These are phyloP conservation scores for Fukomys damarensis DNA, from an alignment of 2,113 vertebrate species.

Conservation along the genomic window DNA sequence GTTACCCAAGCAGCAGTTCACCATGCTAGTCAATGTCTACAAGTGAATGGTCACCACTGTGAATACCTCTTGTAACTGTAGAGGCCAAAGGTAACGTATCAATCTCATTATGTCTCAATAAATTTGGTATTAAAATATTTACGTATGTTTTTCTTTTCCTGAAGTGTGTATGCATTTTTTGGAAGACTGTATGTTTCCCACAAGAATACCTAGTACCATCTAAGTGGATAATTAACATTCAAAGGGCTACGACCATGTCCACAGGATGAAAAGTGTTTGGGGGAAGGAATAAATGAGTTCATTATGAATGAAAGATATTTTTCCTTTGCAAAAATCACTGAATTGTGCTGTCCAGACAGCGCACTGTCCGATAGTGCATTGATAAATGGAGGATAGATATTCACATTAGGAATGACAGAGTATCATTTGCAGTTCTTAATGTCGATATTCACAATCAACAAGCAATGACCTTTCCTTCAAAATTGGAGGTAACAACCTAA, in stretches of 20 bases:
- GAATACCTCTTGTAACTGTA: not conserved
- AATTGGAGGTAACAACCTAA: not conserved
- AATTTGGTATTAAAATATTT: not conserved
- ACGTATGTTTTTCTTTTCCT: not conserved
- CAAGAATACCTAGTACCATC: constrained; percentile 43
- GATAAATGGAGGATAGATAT: constrained; percentile 63
- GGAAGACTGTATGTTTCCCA: not conserved
- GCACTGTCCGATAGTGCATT: constrained; percentile 39
- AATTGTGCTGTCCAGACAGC: constrained; percentile 51
- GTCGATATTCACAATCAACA: constrained; percentile 22
- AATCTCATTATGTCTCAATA: not conserved
- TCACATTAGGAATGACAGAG: constrained; percentile 57
- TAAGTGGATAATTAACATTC: constrained; percentile 71
- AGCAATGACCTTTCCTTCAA: constrained; percentile 51
- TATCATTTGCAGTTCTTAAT: constrained; percentile 49
- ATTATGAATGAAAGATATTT: constrained; percentile 63
- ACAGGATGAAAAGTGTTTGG: constrained; percentile 71
- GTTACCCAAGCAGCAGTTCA: not conserved
- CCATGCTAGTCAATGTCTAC: not conserved
- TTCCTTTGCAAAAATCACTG: constrained; percentile 47
- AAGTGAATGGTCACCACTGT: not conserved
- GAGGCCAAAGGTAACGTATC: not conserved
- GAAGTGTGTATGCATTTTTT: not conserved
- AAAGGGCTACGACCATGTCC: constrained; percentile 61
- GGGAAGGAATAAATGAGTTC: constrained; percentile 70